Evolutionary conservation across 2,113 vertebrate genomes (phyloP), one percentile per base, ranked within the genome.

Genomic region (Crotalus helleri): DNA sequence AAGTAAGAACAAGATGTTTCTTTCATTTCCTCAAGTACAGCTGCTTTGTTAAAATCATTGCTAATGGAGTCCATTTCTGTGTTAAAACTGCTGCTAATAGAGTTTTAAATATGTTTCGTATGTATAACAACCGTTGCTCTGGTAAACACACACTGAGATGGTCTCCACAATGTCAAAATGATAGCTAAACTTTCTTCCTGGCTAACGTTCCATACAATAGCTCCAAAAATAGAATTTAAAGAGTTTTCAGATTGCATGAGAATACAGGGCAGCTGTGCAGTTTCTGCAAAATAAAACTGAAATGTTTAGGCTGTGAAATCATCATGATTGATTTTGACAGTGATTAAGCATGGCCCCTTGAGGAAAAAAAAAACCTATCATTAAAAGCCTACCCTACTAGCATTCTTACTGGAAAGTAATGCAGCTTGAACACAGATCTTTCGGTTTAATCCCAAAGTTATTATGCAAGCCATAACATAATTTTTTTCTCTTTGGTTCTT

Each of bases 1-100:
- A 97, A 97, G 97, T 96, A 94, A 96, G 93, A 94, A 96, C 96
- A 97, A 94, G 94, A 97, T 93, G 51, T 74, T 91, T 1, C 55
- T 74, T 92, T 95, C 49, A 93, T 88, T 92, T 94, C 92, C 88
- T 94, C 88, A 85, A 89, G 90, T 95, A 91, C 17, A 93, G n/a
- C 54, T 90, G 57, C 5, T 21, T 85, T 7, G 7, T 86, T 23
- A 74, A 88, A 91, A 93, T 90, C 64, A 51, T 64, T 92, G 92
- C 94, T 96, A 96, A 95, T 3, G 74, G 95, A 95, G 93, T 11
- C 8, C 19, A 44, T 85, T 86, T 55, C 86, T 44, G 17, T 44
- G 1, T 49, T 23, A 85, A 89, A 91, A 93, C 90, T 74, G 53
- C 64, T 91, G 91, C 94, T 96, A 96, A 95, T 3, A 59, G 95